Evolutionary conservation across 64 coral and sea anemone species (phyloP).

Genomic region (Catalaphyllia jardinei): DNA sequence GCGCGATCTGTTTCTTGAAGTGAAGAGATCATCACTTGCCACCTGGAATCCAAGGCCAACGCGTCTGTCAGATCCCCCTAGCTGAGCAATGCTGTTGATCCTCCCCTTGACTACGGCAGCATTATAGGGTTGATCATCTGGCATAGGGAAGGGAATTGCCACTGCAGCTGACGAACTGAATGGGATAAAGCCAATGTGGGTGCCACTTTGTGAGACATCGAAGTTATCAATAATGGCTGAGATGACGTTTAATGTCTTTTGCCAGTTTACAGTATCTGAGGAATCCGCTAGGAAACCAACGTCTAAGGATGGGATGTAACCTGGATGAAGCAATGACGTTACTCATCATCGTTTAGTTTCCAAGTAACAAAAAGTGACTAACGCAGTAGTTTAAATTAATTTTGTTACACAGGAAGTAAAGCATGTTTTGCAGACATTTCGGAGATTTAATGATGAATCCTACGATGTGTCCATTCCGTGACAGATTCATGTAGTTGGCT

Average conservation of each 20-base stretch:
- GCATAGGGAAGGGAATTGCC: constrained; percentile 62
- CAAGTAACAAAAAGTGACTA: too few relatives aligned
- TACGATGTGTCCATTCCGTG: too few relatives aligned
- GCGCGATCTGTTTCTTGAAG: constrained; percentile 44
- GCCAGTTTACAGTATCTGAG: constrained; percentile 70
- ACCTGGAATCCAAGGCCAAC: constrained; percentile 57
- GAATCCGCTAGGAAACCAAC: constrained; percentile 80
- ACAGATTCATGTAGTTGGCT: too few relatives aligned
- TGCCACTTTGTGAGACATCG: constrained; percentile 69
- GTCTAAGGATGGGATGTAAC: constrained; percentile 45
- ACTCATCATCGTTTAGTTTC: not conserved
- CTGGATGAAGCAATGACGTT: not conserved
- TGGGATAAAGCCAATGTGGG: constrained; percentile 69
- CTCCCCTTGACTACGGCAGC: constrained; percentile 27
- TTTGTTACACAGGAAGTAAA: too few relatives aligned
- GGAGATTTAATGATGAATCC: too few relatives aligned
- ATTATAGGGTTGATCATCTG: constrained; percentile 28
- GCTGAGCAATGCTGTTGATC: constrained; percentile 51
- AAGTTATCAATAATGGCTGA: constrained; percentile 61
- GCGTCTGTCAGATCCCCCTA: constrained; percentile 23
- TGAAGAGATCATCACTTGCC: constrained; percentile 50
- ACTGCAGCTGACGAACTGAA: constrained; percentile 52
- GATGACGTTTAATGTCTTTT: constrained; percentile 31
- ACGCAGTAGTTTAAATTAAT: too few relatives aligned
- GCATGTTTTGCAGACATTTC: too few relatives aligned